A percentile compares a stretch with the other conserved stretches of the same genome.
These are phyloP conservation scores for Kryphioiulus occultus DNA, from an alignment of 2,888 invertebrate genomes.

Conservation along the genomic window DNA sequence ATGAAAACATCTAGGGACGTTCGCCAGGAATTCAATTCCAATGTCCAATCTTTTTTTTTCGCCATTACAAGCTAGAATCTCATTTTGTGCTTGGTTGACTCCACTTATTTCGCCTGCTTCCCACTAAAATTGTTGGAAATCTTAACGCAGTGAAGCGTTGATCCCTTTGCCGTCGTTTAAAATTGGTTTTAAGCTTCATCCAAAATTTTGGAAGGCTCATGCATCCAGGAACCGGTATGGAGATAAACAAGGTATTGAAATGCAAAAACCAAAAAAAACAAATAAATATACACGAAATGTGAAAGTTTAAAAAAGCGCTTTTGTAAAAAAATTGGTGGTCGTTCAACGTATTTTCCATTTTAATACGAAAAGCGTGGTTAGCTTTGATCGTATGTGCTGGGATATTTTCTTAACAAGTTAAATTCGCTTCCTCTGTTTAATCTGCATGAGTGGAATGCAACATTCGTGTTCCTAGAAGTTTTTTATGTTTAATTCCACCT, in stretches of 20 bases:
- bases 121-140: conserved; percentile 40
- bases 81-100: conserved; percentile 36
- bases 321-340: background rate
- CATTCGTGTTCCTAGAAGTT: too few species aligned
- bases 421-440: background rate
- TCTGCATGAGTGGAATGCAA: background rate
- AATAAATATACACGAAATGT: background rate
- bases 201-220: conserved; percentile 2
- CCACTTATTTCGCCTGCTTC: conserved; percentile 32
- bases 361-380: background rate
- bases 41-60: conserved; percentile 21
- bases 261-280: too few species aligned
- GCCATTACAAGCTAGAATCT: conserved; percentile 19
- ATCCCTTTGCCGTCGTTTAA: conserved; percentile 39
- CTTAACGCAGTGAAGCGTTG: conserved; percentile 36
- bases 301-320: background rate
- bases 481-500: too few species aligned
- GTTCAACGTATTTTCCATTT: background rate
- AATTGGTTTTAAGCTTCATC: conserved; percentile 36
- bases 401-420: background rate
- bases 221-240: background rate
- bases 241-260: conserved; percentile 24
- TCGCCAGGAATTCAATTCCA: conserved; percentile 38
- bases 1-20: conserved; percentile 36
- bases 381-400: background rate